These are phyloP conservation scores for Microtus richardsoni DNA, from an alignment of 2,113 vertebrate genomes.

Conservation along the genomic window DNA sequence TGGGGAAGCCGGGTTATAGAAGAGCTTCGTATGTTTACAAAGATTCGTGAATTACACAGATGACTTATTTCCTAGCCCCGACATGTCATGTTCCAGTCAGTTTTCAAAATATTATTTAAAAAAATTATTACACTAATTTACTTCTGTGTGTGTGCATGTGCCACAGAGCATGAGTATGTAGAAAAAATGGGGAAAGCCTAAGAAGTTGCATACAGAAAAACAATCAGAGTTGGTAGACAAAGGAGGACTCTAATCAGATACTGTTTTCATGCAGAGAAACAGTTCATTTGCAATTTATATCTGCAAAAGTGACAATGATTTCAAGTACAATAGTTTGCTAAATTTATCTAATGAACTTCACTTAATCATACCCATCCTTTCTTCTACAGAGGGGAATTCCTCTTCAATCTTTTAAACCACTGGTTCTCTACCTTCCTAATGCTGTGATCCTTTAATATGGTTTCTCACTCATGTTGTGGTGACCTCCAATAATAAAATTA, in stretches of 20 bases:
- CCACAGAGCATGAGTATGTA: too few relatives aligned
- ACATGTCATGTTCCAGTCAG: too few relatives aligned
- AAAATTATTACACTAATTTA: too few relatives aligned
- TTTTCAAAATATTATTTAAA: too few relatives aligned
- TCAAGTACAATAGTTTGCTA: not conserved
- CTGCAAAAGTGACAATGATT: constrained; percentile 39
- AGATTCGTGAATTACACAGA: not conserved
- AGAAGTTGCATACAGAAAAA: not conserved
- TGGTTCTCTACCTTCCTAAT: not conserved
- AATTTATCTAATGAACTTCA: constrained; percentile 11
- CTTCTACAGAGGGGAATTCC: not conserved
- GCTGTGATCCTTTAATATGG: not conserved
- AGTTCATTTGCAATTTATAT: not conserved
- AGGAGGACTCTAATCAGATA: not conserved
- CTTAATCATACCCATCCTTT: constrained; percentile 41
- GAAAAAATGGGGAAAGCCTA: constrained; percentile 16
- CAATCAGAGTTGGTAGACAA: not conserved
- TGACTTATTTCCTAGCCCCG: too few relatives aligned
- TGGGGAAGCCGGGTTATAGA: constrained; percentile 16
- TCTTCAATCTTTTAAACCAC: constrained; percentile 27
- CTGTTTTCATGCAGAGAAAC: not conserved
- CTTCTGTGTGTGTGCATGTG: too few relatives aligned
- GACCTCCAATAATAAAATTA: not conserved
- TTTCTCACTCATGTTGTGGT: not conserved
- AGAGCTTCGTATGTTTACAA: constrained; percentile 24